These are phyloP conservation scores for Leiothrix lutea DNA, from an alignment of 2,113 vertebrate genomes.

Conservation along the genomic window DNA sequence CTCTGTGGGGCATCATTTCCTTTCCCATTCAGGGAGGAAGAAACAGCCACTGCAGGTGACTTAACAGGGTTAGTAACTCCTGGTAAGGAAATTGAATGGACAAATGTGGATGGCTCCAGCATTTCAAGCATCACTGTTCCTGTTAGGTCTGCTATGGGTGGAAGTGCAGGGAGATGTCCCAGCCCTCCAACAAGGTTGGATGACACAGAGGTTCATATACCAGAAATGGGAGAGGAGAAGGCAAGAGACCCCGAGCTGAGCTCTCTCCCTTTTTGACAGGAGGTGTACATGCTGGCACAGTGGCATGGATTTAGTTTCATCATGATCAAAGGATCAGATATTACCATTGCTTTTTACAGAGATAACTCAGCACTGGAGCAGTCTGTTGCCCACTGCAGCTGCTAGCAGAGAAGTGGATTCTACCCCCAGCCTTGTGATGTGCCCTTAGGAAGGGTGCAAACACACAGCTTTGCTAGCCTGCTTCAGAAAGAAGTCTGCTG, in stretches of 20 bases:
- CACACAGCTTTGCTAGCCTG: background rate
- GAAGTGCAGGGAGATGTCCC: background rate
- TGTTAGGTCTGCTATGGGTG: background rate
- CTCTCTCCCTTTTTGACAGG: background rate
- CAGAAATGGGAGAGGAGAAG: background rate
- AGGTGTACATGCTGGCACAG: background rate
- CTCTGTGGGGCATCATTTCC: accelerated
- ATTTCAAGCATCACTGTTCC: background rate
- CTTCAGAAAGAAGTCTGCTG: background rate
- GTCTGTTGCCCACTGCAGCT: background rate
- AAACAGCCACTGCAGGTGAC: background rate
- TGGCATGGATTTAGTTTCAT: background rate
- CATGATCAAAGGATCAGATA: background rate
- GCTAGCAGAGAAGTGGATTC: background rate
- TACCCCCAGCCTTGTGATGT: background rate
- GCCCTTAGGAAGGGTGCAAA: background rate
- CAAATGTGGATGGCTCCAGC: background rate
- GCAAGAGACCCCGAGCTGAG: accelerated
- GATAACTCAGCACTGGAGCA: background rate
- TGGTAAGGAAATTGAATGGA: background rate
- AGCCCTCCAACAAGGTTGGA: background rate
- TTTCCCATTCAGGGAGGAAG: background rate
- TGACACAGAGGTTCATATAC: background rate
- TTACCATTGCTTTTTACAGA: background rate
- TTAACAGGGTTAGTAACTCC: background rate